Evolutionary conservation across 1,140 invertebrate genomes (phyloP), one percentile per base, ranked within the genome.

Genomic region (Zaprionus taronus): DNA sequence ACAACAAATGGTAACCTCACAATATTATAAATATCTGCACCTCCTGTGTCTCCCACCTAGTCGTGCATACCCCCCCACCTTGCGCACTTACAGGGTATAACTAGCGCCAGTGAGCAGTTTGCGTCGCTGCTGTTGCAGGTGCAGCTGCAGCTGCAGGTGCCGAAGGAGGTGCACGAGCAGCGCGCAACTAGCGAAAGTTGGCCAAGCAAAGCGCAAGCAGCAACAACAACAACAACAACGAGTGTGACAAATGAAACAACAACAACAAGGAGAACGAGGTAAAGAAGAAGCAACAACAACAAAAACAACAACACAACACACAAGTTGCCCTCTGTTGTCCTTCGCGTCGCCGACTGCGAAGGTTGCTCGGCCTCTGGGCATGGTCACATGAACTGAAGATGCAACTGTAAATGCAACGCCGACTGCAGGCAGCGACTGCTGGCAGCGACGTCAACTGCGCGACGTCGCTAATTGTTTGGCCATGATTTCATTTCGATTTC

Each of bases 281-380:
- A 26, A 26, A 26, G 24, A 26, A 26, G 24, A 26, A 26, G 24
- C 4, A 24, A 4, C 4, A 24, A 0, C 6, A 28, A 28, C 26
- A 53, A 4, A 6, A 22, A 49, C 14, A 63, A 17, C 24, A 26
- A 26, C 2, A 31, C 28, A 24, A 69, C 41, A 26, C 24, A 51
- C 28, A 47, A 51, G 47, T 49, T 71, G 72, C 34, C 67, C 53
- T 57, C 22, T 36, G 60, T 7, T 71, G 72, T 75, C 72, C 72
- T 75, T 75, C 72, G 67, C 53, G 55, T 49, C 58, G 72, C 66
- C 51, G 67, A 31, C 41, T 36, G 67, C 67, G 67, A 75, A 75
- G 72, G 72, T 75, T 75, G 72, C 41, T 47, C 31, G 31, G 41
- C 72, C 36, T n/a, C 31, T 28, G 51, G 51, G 66, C 72, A 75